Evolutionary conservation across 2,113 vertebrate genomes (phyloP).

Genomic region (Antechinus stuartii): DNA sequence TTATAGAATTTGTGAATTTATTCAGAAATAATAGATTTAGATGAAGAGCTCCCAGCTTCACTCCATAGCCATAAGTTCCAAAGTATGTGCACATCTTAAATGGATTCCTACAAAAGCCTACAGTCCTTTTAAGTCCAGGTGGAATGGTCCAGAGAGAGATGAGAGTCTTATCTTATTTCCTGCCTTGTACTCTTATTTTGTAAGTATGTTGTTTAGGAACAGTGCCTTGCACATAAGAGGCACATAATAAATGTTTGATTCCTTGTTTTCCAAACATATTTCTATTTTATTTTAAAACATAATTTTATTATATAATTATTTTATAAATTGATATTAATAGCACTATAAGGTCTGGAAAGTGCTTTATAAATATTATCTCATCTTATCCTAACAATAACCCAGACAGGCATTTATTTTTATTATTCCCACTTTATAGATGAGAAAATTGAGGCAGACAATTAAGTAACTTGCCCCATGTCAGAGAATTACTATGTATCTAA

Average conservation of each 20-base stretch:
- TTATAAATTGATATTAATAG: neutral
- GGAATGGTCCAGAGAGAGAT: neutral
- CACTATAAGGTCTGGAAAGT: neutral
- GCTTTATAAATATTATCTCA: neutral
- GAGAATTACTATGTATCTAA: neutral
- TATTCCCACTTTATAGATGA: neutral
- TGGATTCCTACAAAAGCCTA: neutral
- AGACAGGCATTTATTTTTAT: neutral
- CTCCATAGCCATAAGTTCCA: neutral
- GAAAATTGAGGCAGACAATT: neutral
- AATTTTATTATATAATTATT: neutral
- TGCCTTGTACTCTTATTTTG: neutral
- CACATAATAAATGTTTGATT: neutral
- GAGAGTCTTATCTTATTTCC: neutral
- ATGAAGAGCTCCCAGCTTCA: too few species aligned
- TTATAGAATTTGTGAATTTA: neutral
- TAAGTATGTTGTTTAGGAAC: too few species aligned
- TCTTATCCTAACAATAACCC: neutral
- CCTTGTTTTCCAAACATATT: neutral
- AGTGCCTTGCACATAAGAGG: neutral
- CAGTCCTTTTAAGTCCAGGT: neutral
- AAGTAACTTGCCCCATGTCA: neutral
- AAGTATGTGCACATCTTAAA: neutral
- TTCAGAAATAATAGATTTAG: neutral
- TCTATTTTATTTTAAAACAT: neutral